Percentiles rank a stretch among this genome's conserved stretches.
These are phyloP conservation scores for Ellobius talpinus DNA, from an alignment of 2,113 vertebrate species.

Conservation along the genomic window DNA sequence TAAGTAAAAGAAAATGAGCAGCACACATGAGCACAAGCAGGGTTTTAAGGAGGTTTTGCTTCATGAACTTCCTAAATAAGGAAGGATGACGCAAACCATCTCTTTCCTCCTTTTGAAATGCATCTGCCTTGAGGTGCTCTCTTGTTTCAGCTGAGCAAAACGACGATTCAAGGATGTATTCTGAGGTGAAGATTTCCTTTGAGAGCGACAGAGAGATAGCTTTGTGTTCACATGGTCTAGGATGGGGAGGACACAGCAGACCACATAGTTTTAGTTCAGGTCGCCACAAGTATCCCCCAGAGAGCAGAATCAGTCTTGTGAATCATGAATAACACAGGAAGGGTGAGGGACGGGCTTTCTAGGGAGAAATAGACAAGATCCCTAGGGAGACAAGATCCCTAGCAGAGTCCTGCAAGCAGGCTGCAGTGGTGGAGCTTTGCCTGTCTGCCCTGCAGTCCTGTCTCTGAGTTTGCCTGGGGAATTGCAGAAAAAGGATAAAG, in stretches of 20 bases:
- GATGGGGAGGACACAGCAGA: not conserved
- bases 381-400: not conserved
- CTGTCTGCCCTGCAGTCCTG: too few relatives aligned
- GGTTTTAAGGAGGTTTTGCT: not conserved
- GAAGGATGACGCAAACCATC: not conserved
- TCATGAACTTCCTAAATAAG: not conserved
- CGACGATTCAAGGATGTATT: not conserved
- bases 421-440: too few relatives aligned
- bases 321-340: not conserved
- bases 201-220: not conserved
- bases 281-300: conserved; percentile 26
- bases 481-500: not conserved
- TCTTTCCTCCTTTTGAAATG: conserved; percentile 10
- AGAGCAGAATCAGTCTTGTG: not conserved
- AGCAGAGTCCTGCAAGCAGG: conserved; percentile 8
- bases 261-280: not conserved
- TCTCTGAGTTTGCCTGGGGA: not conserved
- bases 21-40: not conserved
- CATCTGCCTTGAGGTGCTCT: conserved; percentile 54
- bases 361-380: not conserved
- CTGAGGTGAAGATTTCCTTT: not conserved
- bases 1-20: not conserved
- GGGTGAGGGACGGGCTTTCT: not conserved
- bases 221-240: not conserved
- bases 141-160: conserved; percentile 59